Conservation (phyloP, 2,113 vertebrate species). For the Natator depressus region DNA sequence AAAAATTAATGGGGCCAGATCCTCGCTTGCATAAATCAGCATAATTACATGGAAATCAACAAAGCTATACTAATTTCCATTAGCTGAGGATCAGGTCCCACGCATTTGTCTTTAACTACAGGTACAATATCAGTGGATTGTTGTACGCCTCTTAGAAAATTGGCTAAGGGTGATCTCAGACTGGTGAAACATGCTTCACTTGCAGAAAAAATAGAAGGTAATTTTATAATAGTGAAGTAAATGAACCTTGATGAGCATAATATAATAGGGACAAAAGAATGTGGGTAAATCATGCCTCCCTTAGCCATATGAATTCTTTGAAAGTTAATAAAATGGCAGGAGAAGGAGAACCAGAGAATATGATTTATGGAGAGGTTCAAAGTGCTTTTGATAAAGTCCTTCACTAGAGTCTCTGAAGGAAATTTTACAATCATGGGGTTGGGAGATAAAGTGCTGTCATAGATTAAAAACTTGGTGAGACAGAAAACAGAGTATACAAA, state of each 20-base stretch:
- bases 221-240: neutral
- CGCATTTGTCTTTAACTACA: neutral
- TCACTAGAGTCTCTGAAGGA: constrained; percentile 75
- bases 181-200: neutral
- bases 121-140: neutral
- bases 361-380: constrained; percentile 79
- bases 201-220: neutral
- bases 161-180: neutral
- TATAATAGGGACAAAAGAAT: neutral
- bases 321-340: constrained; percentile 72
- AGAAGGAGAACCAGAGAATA: constrained; percentile 71
- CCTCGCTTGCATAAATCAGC: neutral
- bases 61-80: neutral
- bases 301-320: neutral
- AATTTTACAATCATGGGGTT: constrained; percentile 76
- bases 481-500: constrained; percentile 74
- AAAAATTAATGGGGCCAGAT: accelerated
- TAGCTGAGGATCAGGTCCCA: neutral
- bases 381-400: constrained; percentile 77
- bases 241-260: neutral
- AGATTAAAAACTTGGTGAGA: constrained; percentile 78
- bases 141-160: neutral
- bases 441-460: constrained; percentile 76
- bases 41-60: neutral
- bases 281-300: constrained; percentile 12